Base-by-base conservation (phyloP, 23 tunicate species). In the Pegea sp. region DNA sequence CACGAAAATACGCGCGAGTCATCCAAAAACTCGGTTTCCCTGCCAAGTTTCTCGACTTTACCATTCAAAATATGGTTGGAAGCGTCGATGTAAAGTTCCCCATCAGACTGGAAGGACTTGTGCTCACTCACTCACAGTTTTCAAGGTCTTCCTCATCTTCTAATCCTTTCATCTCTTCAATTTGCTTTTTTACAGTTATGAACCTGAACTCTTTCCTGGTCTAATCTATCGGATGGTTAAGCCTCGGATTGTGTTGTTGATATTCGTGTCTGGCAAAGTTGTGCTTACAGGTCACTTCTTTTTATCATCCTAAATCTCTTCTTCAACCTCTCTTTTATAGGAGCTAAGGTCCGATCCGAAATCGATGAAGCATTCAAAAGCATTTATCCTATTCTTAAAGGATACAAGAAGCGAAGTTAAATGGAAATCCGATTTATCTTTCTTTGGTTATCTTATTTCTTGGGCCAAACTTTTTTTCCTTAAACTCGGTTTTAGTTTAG, bases 231-330 rank as follows among this genome's bases (percentile, higher is more conserved):
- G 99, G 34, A 91, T 91, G 99, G 93, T 91, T 28, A 78, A 91
- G 56, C 99, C 99, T 11, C 61, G 93, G 1, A 78, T 91, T 52
- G 99, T 91, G 4, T 56, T 91, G 5, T 65, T 91, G 18, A 91
- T 91, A 6, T 91, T 91, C 61, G 99, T 91, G 13, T 91, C 99
- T 32, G 99, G 99, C 28, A 91, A 91, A 78, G 99, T 91, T 49
- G 99, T 91, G 30, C 56, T 91, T 23, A 91, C 99, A 34, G 99
- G 99, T 71, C 52, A 38, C 49, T 33, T 31, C 13, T 8, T 8
- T 8, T 38, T 38, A n/a, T n/a, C n/a, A n/a, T n/a, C n/a, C n/a
- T n/a, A n/a, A n/a, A n/a, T n/a, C n/a, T n/a, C n/a, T n/a, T n/a
- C n/a, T n/a, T n/a, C n/a, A n/a, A n/a, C n/a, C n/a, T n/a, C n/a